A percentile compares a stretch with the other conserved stretches of the same genome.
phyloP scores from a whole-genome alignment of 2,888 invertebrate genomes.

The Drosophila antonietae region DNA sequence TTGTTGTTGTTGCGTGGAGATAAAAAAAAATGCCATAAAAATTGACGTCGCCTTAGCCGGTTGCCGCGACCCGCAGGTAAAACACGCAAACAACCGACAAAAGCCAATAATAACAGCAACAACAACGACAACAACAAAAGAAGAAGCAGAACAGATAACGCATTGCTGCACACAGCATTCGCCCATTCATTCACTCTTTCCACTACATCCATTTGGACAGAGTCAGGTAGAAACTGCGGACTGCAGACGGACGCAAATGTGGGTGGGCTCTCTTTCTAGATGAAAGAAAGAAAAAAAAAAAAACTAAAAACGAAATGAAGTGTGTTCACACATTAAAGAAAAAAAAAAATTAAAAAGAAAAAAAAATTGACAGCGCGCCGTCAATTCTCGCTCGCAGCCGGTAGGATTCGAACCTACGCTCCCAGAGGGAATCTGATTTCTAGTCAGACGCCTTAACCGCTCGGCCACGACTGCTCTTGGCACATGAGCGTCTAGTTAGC shows the following conservation, averaged over 20 bases:
- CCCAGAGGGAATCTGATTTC: slow-evolving; percentile 84
- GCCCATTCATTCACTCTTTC: slow-evolving; percentile 70
- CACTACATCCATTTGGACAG: slow-evolving; percentile 41
- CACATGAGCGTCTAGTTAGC: slow-evolving; percentile 45
- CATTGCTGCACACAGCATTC: slow-evolving; percentile 68
- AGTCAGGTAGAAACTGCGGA: slow-evolving; percentile 47
- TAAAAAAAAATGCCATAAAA: slow-evolving; percentile 76
- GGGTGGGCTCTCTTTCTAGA: slow-evolving; percentile 66
- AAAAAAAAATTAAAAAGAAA: slow-evolving; percentile 12
- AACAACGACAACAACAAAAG: slow-evolving; percentile 23
- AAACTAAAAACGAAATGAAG: slow-evolving; percentile 50
- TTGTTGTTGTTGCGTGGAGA: slow-evolving; percentile 39
- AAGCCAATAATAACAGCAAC: slow-evolving; percentile 48
- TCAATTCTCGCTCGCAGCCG: slow-evolving; percentile 43
- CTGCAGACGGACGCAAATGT: slow-evolving; percentile 64
- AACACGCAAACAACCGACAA: slow-evolving; percentile 59
- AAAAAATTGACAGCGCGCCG: slow-evolving; percentile 6
- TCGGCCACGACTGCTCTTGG: slow-evolving; percentile 82
- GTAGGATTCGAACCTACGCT: slow-evolving; percentile 84
- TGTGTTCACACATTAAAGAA: slow-evolving; percentile 25
- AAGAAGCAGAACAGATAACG: slow-evolving; percentile 39
- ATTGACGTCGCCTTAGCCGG: slow-evolving; percentile 37
- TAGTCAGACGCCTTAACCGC: slow-evolving; percentile 84
- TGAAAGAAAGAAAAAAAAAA: slow-evolving; percentile 36
- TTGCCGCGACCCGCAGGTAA: slow-evolving; percentile 61